These are phyloP conservation scores for Antitype chi DNA, from an alignment of 2,888 invertebrate genomes.

Conservation along the genomic window DNA sequence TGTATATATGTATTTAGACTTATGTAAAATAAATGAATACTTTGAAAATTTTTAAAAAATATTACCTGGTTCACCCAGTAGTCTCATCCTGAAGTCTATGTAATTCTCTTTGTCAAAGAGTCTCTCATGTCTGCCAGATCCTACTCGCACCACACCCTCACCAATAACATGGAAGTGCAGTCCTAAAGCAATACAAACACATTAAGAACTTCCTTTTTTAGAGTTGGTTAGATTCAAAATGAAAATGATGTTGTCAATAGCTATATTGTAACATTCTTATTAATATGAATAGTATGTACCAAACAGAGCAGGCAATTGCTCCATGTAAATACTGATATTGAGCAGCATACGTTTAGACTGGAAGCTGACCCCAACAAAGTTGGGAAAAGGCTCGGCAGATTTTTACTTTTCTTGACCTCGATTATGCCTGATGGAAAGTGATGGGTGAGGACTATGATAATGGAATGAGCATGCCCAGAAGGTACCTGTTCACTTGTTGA, in stretches of 20 bases:
- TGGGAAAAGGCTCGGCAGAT: too few relatives aligned
- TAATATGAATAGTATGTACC: background rate
- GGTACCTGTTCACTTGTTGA: too few relatives aligned
- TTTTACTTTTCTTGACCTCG: too few relatives aligned
- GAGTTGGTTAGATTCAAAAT: background rate
- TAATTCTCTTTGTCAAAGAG: conserved; percentile 98
- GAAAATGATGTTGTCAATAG: background rate
- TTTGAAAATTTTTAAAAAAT: background rate
- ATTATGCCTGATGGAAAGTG: too few relatives aligned
- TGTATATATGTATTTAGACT: too few relatives aligned
- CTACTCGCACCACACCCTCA: conserved; percentile 97
- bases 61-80: conserved; percentile 95
- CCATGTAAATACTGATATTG: background rate
- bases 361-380: background rate
- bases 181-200: conserved; percentile 89
- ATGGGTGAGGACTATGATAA: too few relatives aligned
- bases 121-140: conserved; percentile 95
- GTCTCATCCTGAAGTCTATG: conserved; percentile 98
- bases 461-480: too few relatives aligned
- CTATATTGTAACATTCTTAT: background rate
- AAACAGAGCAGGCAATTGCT: background rate
- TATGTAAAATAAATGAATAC: background rate
- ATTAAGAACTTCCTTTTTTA: background rate
- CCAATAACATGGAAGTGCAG: conserved; percentile 98
- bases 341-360: background rate